Base-by-base conservation (phyloP, 2,113 vertebrate genomes). In the Microcebus ravelobensis region DNA sequence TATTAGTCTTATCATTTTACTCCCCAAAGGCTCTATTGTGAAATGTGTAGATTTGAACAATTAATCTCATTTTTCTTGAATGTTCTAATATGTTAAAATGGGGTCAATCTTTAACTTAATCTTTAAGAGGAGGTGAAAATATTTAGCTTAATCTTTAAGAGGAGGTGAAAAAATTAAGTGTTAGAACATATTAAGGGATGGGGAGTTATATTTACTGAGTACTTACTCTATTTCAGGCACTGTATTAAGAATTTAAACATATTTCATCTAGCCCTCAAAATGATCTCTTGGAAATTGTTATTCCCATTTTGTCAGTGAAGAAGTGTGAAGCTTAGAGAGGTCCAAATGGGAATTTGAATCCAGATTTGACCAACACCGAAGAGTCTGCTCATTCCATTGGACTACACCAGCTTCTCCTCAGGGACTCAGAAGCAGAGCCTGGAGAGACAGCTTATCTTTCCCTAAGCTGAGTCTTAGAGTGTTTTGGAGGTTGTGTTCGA, bases 41-140 rank as follows among this genome's bases (percentile, higher is more conserved):
- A 92, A 93, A 84, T 87, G 4, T 34, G 17, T 92, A 45, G 31
- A 15, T 76, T 90, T 87, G 52, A 96, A 48, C 31, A 93, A 55
- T 77, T 61, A 48, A 63, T 67, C 2, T 95, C 27, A 6, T 80
- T 90, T 81, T 84, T 39, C 50, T 91, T 91, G 29, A 3, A 91
- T 57, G 84, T 95, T 97, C 59, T 79, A 68, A 80, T 70, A 63
- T 83, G 14, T 87, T 91, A 91, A 91, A 89, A 45, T 29, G 3
- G 42, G 17, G 4, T 15, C 2, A 42, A 39, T 89, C 34, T n/a
- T 71, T 77, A 52, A 80, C 52, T 45, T 45, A 45, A 45, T 45
- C 45, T 45, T 45, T 45, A 45, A 71, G 34, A 88, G 55, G 57
- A 50, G n/a, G 57, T 77, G 42, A 93, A 76, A 87, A 39, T 74